phyloP scores from a whole-genome alignment of 30 jellyfish, hydroid and myxozoan species.

The Aurelia sp. region DNA sequence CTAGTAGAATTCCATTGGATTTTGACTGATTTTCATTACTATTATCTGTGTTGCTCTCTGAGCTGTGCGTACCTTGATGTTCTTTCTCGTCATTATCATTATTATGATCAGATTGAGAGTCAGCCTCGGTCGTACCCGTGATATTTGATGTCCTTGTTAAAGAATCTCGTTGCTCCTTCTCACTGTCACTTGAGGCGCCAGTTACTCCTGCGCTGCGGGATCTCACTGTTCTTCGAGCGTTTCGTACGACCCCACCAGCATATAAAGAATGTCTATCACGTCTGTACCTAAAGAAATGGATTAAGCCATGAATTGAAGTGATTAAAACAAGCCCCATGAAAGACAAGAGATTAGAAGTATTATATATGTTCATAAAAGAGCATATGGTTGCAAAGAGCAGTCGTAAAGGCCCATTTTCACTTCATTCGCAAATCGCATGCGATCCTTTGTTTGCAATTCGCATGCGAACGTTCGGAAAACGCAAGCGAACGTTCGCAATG shows the following conservation, averaged over 20 bases:
- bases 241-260: conserved; percentile 82
- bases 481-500: too few species aligned
- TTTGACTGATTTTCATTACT: conserved; percentile 21
- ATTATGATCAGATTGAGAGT: conserved; percentile 46
- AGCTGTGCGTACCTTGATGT: conserved; percentile 16
- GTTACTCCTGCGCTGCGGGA: conserved; percentile 72
- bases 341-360: too few species aligned
- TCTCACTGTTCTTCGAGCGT: conserved; percentile 49
- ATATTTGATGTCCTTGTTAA: conserved; percentile 39
- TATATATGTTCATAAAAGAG: too few species aligned
- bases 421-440: too few species aligned
- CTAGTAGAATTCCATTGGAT: conserved; percentile 45
- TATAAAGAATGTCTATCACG: conserved; percentile 77
- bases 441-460: too few species aligned
- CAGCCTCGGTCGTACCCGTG: conserved; percentile 71
- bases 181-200: conserved; percentile 63
- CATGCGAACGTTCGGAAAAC: too few species aligned
- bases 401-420: too few species aligned
- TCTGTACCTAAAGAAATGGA: conserved; percentile 34
- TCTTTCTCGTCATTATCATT: conserved; percentile 44
- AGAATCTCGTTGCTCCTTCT: conserved; percentile 77
- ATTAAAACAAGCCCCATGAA: not conserved
- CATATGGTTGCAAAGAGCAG: too few species aligned
- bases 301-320: too few species aligned
- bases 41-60: conserved; percentile 42